These are phyloP conservation scores for Tethya wilhelma DNA, from an alignment of 37 sponge, comb jelly and placozoan species.

Conservation along the genomic window DNA sequence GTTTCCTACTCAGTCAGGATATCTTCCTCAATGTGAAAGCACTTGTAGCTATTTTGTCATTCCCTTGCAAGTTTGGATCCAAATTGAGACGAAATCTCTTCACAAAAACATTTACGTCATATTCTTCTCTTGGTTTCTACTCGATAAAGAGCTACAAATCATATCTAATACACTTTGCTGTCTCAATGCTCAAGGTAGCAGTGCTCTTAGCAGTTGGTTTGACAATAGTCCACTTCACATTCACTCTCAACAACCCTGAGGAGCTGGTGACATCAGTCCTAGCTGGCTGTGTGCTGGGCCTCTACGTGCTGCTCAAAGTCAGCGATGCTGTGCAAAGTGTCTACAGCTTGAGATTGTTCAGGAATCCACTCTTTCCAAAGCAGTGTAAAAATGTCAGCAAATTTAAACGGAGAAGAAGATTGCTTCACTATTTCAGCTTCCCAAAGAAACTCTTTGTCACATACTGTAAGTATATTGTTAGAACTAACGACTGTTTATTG, in stretches of 20 bases:
- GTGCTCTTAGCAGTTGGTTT: constrained; percentile 21
- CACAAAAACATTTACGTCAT: constrained; percentile 23
- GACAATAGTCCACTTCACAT: constrained; percentile 32
- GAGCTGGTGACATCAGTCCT: neutral
- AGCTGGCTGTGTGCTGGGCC: constrained; percentile 14
- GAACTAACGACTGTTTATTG: neutral
- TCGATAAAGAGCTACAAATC: neutral
- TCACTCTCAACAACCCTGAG: neutral
- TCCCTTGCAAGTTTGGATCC: too few relatives aligned
- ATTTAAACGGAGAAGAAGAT: constrained; percentile 14
- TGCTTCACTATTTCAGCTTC: constrained; percentile 15
- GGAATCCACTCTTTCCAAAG: constrained; percentile 43
- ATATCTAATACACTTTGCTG: neutral
- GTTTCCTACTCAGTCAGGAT: constrained; percentile 64
- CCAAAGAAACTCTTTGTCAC: constrained; percentile 12
- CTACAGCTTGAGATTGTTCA: constrained; percentile 45
- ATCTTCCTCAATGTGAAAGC: constrained; percentile 8
- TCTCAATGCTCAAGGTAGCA: neutral
- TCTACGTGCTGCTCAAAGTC: neutral
- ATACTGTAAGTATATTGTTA: constrained; percentile 26
- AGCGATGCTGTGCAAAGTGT: constrained; percentile 11
- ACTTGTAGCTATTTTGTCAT: too few relatives aligned
- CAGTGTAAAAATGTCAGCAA: constrained; percentile 8
- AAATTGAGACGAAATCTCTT: neutral
- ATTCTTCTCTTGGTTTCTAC: neutral